Conservation (phyloP, 2,797 vertebrate genomes). For the Malurus leucopterus region DNA sequence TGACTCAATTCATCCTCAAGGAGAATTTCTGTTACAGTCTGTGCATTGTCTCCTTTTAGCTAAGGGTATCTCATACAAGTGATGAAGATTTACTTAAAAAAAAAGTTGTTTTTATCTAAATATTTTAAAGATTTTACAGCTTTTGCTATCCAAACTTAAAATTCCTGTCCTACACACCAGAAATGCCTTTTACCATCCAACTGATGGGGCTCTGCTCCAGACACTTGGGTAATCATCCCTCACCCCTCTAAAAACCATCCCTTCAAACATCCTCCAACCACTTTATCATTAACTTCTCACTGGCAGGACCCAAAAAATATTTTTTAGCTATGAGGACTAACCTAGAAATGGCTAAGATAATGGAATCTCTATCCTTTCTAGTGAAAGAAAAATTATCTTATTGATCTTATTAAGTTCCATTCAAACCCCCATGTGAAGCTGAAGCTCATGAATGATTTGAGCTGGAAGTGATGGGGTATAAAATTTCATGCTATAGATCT, state of each 20-base stretch:
- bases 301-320: background rate
- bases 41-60: background rate
- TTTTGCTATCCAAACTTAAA: background rate
- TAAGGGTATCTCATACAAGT: background rate
- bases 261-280: background rate
- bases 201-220: background rate
- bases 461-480: background rate
- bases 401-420: background rate
- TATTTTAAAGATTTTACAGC: background rate
- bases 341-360: background rate
- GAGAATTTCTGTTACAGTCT: background rate
- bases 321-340: background rate
- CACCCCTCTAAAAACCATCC: background rate
- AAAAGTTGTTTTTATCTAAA: background rate
- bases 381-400: background rate
- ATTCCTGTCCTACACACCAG: background rate
- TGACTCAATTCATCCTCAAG: background rate
- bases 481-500: background rate
- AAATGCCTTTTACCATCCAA: background rate
- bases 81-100: background rate
- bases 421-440: background rate
- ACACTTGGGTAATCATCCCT: background rate
- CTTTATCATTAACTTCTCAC: background rate
- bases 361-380: background rate
- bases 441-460: background rate